Percentiles rank a stretch among this genome's conserved stretches.
phyloP scores from a whole-genome alignment of 2,888 invertebrate genomes.

The Agriopis marginaria region DNA sequence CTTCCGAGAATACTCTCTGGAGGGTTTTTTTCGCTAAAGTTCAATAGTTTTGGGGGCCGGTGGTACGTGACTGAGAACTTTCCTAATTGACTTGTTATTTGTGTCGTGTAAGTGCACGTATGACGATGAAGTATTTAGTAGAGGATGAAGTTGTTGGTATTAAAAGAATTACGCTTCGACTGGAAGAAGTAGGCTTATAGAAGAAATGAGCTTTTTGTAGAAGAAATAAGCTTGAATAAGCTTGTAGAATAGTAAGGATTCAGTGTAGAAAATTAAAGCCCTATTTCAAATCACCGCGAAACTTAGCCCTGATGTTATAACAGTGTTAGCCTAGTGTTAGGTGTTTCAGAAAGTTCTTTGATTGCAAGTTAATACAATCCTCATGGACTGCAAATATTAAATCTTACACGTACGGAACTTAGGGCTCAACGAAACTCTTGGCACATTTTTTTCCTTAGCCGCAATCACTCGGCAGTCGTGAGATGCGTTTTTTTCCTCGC shows the following conservation, averaged over 20 bases:
- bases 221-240: too few species aligned
- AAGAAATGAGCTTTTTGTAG: too few species aligned
- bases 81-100: slow-evolving; percentile 44
- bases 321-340: too few species aligned
- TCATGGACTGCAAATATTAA: not conserved
- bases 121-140: too few species aligned
- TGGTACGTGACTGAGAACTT: slow-evolving; percentile 27
- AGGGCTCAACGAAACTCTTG: slow-evolving; percentile 48
- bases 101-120: slow-evolving; percentile 8
- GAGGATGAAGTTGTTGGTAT: too few species aligned
- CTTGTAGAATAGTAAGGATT: too few species aligned
- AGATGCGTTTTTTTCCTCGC: slow-evolving; percentile 72
- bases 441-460: slow-evolving; percentile 64
- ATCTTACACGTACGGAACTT: slow-evolving; percentile 49
- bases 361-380: not conserved
- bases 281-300: too few species aligned
- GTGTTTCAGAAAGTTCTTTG: too few species aligned
- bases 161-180: too few species aligned
- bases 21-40: slow-evolving; percentile 63
- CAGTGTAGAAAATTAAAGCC: too few species aligned
- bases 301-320: too few species aligned
- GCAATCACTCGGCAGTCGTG: slow-evolving; percentile 78
- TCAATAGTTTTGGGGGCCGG: slow-evolving; percentile 68
- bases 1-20: slow-evolving; percentile 72
- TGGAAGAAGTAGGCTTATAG: too few species aligned